Evolutionary conservation across 2,113 vertebrate species (phyloP), one percentile per base, ranked within the genome.

Genomic region (Alligator sinensis): DNA sequence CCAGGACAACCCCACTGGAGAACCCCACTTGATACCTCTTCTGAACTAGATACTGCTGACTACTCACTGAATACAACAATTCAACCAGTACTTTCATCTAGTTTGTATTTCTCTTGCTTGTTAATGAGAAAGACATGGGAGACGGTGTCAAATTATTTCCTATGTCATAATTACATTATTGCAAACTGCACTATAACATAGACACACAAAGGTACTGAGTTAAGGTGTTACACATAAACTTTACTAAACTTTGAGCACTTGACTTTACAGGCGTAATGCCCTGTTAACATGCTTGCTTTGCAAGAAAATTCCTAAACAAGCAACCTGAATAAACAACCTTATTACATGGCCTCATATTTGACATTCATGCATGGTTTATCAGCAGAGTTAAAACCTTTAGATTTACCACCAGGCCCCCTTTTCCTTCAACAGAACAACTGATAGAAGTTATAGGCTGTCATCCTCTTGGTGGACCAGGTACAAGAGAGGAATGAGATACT

Each of bases 271-370:
- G 7, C 58, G 28, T 6, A 4, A 2, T 6, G 64, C 74, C 86
- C 66, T 68, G 72, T 25, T 78, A 34, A 1, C 9, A 27, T 9
- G 14, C 72, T 72, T 57, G 81, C 19, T 84, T 11, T 12, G 58
- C 47, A 47, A 47, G 47, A 66, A 7, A 13, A 14, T 30, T 66
- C 30, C 30, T 27, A 68, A 30, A 68, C 16, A 18, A 68, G 64
- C 64, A 30, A 68, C n/a, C 16, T 68, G 30, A 68, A 30, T 30
- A 68, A 68, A 68, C 66, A 34, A 19, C 16, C 30, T 18, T 18
- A 10, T 4, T 0, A 0, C 5, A 15, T 16, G 24, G 19, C 30
- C 54, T 58, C 18, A 5, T 15, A 22, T 11, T 14, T 47, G 76
- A 30, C 18, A 77, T 7, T 19, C 12, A 2, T 8, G 13, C 9